Base-by-base conservation (phyloP, 2,888 invertebrate genomes). In the Julus scandinavius region DNA sequence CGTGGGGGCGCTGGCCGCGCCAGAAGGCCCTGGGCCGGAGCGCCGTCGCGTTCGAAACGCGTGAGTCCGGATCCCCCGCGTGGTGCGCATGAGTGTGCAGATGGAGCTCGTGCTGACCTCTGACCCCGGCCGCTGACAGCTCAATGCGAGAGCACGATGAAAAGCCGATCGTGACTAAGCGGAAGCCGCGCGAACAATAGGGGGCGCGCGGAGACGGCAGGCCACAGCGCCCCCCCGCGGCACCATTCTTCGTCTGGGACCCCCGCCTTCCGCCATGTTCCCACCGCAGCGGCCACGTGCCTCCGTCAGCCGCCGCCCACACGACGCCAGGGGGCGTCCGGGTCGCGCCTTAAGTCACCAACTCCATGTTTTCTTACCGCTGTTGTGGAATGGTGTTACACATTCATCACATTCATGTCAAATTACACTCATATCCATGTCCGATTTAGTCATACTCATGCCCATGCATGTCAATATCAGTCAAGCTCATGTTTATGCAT, bases 121-220 rank as follows among this genome's bases (percentile, higher is more conserved):
- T 58, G 58, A 58, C 58, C 58, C 58, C 58, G 58, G 5, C 58
- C 58, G 58, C 58, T 58, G 58, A 58, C 58, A 58, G 58, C 58
- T 58, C 58, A 58, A 58, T 58, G 58, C 58, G 58, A 58, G 58
- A 58, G 17, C 17, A 58, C 58, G 58, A 58, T 58, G 58, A 58
- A 58, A 58, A 58, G 58, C 58, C 17, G 17, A 58, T 58, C 58
- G 58, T 58, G 58, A 58, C 58, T 58, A 58, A 58, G 58, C 58
- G 58, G 58, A 58, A 58, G 58, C 58, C 58, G 58, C 15, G 58
- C 15, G 17, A 58, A 58, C 58, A 58, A 58, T 58, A 58, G 58
- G 58, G 58, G 58, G 58, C 58, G 58, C 58, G 58, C 58, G 58
- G 17, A 17, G 17, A 9, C 54, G 54, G 54, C 54, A 9, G 54